phyloP scores from a whole-genome alignment of 2,113 vertebrate species.

The Ibidorhyncha struthersii region DNA sequence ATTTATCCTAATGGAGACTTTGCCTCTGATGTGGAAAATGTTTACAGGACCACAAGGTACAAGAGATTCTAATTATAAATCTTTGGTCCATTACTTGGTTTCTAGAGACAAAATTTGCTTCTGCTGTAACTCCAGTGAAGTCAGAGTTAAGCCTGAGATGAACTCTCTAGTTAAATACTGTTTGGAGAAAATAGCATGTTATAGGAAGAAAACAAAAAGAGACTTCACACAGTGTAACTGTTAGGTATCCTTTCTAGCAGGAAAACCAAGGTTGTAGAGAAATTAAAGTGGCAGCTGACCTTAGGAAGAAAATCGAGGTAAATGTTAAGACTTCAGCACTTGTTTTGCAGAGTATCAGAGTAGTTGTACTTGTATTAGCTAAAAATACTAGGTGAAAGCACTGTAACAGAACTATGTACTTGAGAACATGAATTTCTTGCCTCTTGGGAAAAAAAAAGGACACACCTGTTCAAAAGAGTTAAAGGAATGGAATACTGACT shows the following conservation, averaged over 20 bases:
- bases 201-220: background rate
- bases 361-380: background rate
- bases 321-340: background rate
- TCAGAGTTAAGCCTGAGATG: background rate
- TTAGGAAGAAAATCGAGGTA: background rate
- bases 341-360: background rate
- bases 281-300: background rate
- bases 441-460: background rate
- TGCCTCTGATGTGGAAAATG: constrained; percentile 13
- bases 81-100: constrained; percentile 19
- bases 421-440: background rate
- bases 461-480: background rate
- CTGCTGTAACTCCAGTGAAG: background rate
- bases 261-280: background rate
- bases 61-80: constrained; percentile 4
- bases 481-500: background rate
- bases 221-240: background rate
- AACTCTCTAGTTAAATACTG: background rate
- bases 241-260: background rate
- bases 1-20: constrained; percentile 10
- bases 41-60: background rate
- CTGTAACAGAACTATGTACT: background rate
- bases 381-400: background rate
- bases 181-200: background rate
- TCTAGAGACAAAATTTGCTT: constrained; percentile 1